Base-by-base conservation (phyloP, 2,888 invertebrate species). In the Drosophila subquinaria region DNA sequence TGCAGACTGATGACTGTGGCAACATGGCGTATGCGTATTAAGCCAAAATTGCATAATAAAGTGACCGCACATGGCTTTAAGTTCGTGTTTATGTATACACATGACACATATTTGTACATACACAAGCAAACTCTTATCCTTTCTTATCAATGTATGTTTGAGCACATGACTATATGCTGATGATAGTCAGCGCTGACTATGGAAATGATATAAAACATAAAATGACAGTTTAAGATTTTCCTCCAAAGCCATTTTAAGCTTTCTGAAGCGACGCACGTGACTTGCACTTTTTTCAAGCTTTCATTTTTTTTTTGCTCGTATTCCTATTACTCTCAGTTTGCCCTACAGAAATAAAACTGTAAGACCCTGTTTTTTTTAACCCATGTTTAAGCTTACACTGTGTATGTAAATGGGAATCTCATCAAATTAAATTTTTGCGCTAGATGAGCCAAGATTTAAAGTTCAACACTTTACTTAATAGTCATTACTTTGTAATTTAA, bases 31-130 rank as follows among this genome's bases (percentile, higher is more conserved):
- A 69, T 77, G 66, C 55, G 61, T 60, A 69, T 61, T 69, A 68
- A 70, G 68, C 69, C 63, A 63, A 71, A 82, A 75, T 79, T 81
- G 69, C 73, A 76, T 76, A 78, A 81, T 76, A 76, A 78, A 80
- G 71, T 57, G 68, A 81, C 75, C 75, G 67, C 75, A 68, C 45
- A 69, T 57, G 63, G 63, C 67, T 78, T 71, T 51, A 77, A 77
- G 53, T 65, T 47, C 45, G 51, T 72, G 47, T 66, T 66, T 73
- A 69, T 45, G 50, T 57, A 64, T 51, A 30, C 66, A 69, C 43
- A 47, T 15, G 43, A 36, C 36, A 36, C 52, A 42, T n/a, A 47
- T 13, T 15, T 13, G 15, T 15, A 45, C 52, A 45, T 11, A 36
- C 36, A 23, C 17, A 27, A 8, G 45, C 52, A 45, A 11, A 36